These are phyloP conservation scores for Stomatorhinus ivindoensis DNA, from an alignment of 2,113 vertebrate genomes.

Conservation along the genomic window DNA sequence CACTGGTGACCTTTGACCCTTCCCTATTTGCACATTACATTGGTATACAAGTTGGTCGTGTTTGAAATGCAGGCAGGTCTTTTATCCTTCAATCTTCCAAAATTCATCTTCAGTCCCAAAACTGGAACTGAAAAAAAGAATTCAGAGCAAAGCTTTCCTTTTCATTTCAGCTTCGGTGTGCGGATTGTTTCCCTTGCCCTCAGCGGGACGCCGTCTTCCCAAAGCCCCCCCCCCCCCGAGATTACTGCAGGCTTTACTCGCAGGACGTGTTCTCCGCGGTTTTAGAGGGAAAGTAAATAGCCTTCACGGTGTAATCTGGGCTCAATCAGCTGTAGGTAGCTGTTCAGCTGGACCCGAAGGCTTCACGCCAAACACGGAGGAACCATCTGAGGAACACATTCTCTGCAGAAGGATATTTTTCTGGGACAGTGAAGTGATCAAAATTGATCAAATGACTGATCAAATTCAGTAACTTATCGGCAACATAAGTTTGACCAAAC, in stretches of 20 bases:
- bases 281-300: conserved; percentile 1
- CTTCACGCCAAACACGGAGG: neutral
- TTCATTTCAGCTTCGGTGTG: neutral
- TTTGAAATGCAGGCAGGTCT: neutral
- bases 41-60: neutral
- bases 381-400: conserved; percentile 12
- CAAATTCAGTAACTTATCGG: neutral
- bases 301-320: neutral
- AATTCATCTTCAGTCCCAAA: neutral
- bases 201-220: neutral
- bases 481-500: neutral
- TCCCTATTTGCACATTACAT: neutral
- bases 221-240: neutral
- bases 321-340: neutral
- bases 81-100: neutral
- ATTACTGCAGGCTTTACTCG: neutral
- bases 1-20: neutral
- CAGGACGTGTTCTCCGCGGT: neutral
- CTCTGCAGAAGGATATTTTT: neutral
- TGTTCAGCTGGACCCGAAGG: neutral
- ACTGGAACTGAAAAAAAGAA: neutral
- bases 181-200: neutral
- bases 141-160: neutral
- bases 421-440: neutral
- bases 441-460: too few relatives aligned